Percentiles rank a stretch among this genome's conserved stretches.
Conservation (phyloP, 2,888 invertebrate genomes). For the Crocallis elinguaria region DNA sequence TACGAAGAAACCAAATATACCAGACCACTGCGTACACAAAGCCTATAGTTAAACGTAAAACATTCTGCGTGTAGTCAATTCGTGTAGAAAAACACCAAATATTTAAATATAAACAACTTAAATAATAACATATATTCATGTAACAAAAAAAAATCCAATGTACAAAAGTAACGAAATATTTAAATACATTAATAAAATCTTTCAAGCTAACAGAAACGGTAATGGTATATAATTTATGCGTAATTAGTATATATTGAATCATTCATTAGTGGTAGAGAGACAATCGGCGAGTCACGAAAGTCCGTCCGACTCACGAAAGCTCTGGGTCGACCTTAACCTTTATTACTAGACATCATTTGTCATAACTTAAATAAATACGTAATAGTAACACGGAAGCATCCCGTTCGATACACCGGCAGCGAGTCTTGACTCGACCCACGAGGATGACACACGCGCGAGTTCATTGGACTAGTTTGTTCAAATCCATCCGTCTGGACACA, state of each 20-base stretch:
- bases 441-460: slow-evolving; percentile 60
- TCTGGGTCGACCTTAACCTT: slow-evolving; percentile 44
- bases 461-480: slow-evolving; percentile 83
- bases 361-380: slow-evolving; percentile 70
- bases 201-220: slow-evolving; percentile 76
- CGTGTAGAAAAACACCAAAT: slow-evolving; percentile 74
- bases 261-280: slow-evolving; percentile 41
- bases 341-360: slow-evolving; percentile 44
- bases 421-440: slow-evolving; percentile 58
- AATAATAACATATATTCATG: slow-evolving; percentile 80
- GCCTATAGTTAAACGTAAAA: slow-evolving; percentile 75
- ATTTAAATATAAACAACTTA: slow-evolving; percentile 81
- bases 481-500: slow-evolving; percentile 80
- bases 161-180: slow-evolving; percentile 82
- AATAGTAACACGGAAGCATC: slow-evolving; percentile 61
- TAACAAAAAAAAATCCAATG: slow-evolving; percentile 82
- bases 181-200: slow-evolving; percentile 77
- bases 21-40: slow-evolving; percentile 79
- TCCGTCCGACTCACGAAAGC: background rate
- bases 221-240: slow-evolving; percentile 59
- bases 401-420: slow-evolving; percentile 53
- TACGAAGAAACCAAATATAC: slow-evolving; percentile 77
- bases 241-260: slow-evolving; percentile 38
- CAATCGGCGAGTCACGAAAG: too few species aligned
- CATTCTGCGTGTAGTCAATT: slow-evolving; percentile 75